phyloP scores from a whole-genome alignment of 2,113 vertebrate genomes.

The Setophaga petechia region DNA sequence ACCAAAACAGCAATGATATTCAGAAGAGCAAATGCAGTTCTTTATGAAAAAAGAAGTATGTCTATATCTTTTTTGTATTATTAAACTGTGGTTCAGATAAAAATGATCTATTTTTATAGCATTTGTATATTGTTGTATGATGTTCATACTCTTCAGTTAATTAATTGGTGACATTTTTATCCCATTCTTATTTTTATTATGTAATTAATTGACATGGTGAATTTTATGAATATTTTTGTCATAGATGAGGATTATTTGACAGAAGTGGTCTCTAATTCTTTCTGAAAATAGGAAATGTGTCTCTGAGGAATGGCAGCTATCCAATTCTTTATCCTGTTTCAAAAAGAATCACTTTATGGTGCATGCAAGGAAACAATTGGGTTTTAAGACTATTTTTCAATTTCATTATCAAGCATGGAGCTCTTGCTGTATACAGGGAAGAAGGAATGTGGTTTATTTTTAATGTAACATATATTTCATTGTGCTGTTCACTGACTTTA shows the following conservation, averaged over 20 bases:
- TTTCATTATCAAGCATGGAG: neutral
- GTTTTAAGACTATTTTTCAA: neutral
- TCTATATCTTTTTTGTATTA: neutral
- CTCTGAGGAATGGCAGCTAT: neutral
- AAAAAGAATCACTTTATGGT: neutral
- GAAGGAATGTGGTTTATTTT: neutral
- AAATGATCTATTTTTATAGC: neutral
- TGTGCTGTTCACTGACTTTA: neutral
- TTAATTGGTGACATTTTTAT: neutral
- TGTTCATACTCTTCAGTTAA: neutral
- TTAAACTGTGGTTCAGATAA: neutral
- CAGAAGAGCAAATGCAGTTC: conserved; percentile 53
- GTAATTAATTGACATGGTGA: neutral
- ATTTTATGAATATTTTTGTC: neutral
- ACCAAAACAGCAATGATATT: conserved; percentile 48
- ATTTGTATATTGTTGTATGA: neutral
- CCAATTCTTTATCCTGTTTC: neutral
- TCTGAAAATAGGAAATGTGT: neutral
- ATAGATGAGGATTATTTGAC: neutral
- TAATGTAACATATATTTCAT: neutral
- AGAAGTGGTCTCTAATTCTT: neutral
- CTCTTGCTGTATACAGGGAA: neutral
- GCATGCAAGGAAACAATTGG: neutral
- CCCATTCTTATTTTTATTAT: neutral
- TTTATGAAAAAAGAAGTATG: conserved; percentile 70